A percentile compares a stretch with the other conserved stretches of the same genome.
Evolutionary conservation across 1,140 invertebrate species (phyloP).

Genomic region (Bradysia coprophila): DNA sequence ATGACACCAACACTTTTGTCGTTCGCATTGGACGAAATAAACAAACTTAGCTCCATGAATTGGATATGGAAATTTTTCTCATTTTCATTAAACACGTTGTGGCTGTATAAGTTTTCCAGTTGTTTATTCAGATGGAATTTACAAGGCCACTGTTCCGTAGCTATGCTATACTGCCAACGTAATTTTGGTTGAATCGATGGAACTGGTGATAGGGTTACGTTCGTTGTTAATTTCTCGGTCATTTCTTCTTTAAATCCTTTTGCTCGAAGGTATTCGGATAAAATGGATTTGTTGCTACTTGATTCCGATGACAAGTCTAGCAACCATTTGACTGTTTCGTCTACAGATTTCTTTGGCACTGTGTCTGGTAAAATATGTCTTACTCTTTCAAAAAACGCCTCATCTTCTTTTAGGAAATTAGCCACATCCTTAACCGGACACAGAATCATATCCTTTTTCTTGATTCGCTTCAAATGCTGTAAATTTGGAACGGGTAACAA

Average conservation of each 20-base stretch:
- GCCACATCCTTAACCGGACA: conserved; percentile 27
- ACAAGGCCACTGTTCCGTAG: conserved; percentile 53
- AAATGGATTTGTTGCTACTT: neutral
- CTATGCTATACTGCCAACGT: conserved; percentile 42
- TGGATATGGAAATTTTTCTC: conserved; percentile 37
- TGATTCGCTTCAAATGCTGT: conserved; percentile 56
- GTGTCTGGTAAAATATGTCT: neutral
- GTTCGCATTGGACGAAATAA: conserved; percentile 12
- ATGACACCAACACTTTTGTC: conserved; percentile 35
- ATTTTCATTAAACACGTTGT: conserved; percentile 36
- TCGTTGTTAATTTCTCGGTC: conserved; percentile 25
- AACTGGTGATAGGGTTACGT: conserved; percentile 27
- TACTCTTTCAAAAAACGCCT: too few species aligned
- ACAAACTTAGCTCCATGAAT: conserved; percentile 31
- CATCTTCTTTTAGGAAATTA: conserved; percentile 24
- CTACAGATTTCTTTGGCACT: neutral
- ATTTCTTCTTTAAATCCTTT: neutral
- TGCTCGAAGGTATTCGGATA: neutral
- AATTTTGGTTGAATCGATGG: conserved; percentile 38
- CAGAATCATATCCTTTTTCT: conserved; percentile 33
- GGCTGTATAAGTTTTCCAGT: conserved; percentile 40
- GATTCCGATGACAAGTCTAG: neutral
- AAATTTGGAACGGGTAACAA: conserved; percentile 36
- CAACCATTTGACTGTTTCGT: neutral
- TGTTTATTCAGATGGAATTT: conserved; percentile 67